These are phyloP conservation scores for Phortica variegata DNA, from an alignment of 1,140 invertebrate species.

Conservation along the genomic window DNA sequence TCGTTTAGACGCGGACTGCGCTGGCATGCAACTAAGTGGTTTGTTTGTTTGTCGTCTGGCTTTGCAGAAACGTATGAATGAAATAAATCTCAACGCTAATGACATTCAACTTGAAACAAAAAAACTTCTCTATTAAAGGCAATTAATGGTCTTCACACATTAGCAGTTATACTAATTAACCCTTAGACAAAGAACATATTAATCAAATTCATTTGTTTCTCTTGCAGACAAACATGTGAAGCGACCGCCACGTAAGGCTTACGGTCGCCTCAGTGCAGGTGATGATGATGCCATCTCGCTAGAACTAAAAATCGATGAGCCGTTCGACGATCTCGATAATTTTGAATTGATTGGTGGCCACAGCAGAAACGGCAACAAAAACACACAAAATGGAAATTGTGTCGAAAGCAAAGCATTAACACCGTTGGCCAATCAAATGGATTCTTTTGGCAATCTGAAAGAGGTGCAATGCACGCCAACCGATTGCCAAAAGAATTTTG, in stretches of 20 bases:
- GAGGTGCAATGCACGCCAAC: slow-evolving; percentile 34
- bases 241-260: slow-evolving; percentile 52
- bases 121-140: too few species aligned
- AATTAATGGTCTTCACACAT: too few species aligned
- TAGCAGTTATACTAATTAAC: too few species aligned
- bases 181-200: too few species aligned
- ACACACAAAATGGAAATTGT: slow-evolving; percentile 22
- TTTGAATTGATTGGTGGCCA: slow-evolving; percentile 46
- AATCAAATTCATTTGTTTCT: slow-evolving; percentile 17
- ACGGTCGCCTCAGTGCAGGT: slow-evolving; percentile 51
- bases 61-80: too few species aligned
- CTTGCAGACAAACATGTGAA: slow-evolving; percentile 52
- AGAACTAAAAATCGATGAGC: slow-evolving; percentile 54
- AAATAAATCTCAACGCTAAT: too few species aligned
- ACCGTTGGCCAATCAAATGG: too few species aligned
- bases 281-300: slow-evolving; percentile 46
- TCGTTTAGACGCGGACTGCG: too few species aligned
- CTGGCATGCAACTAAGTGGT: too few species aligned
- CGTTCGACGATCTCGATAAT: slow-evolving; percentile 54
- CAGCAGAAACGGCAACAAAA: slow-evolving; percentile 14
- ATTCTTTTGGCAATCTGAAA: slow-evolving; percentile 19
- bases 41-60: too few species aligned
- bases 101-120: too few species aligned
- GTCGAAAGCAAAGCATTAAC: too few species aligned
- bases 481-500: slow-evolving; percentile 52